Percentiles rank a stretch among this genome's conserved stretches.
phyloP scores from a whole-genome alignment of 2,797 vertebrate species.

The Eidolon dupreanum region DNA sequence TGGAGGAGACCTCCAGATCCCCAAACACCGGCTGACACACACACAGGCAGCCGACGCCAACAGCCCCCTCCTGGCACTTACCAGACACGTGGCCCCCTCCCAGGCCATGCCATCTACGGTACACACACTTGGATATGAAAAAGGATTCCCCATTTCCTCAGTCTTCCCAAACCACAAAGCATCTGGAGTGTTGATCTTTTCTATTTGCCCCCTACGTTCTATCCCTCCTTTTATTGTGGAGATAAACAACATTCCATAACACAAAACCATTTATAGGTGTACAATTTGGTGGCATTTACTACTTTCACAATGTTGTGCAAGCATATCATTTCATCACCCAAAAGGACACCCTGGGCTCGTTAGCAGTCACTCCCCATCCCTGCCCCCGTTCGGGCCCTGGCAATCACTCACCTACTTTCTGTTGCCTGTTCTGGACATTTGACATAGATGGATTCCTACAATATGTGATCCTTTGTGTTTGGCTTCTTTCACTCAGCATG shows the following conservation, averaged over 20 bases:
- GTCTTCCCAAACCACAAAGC: fast-evolving
- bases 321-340: not conserved
- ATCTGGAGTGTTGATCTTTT: fast-evolving
- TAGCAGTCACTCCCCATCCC: fast-evolving
- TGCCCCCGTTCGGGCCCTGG: not conserved
- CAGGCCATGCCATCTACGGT: fast-evolving
- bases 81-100: fast-evolving
- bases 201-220: not conserved
- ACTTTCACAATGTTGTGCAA: too few relatives aligned
- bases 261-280: not conserved
- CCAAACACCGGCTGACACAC: not conserved
- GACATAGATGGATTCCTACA: fast-evolving
- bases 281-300: not conserved
- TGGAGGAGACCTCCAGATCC: not conserved
- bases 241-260: not conserved
- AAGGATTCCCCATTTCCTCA: not conserved
- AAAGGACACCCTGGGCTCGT: not conserved
- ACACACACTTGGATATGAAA: not conserved
- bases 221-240: not conserved
- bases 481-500: not conserved
- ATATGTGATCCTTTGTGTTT: not conserved
- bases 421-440: not conserved
- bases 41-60: fast-evolving
- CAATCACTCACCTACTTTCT: not conserved
- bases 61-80: not conserved